Evolutionary conservation across 2,113 vertebrate genomes (phyloP), one percentile per base, ranked within the genome.

Genomic region (Bambusicola thoracicus): DNA sequence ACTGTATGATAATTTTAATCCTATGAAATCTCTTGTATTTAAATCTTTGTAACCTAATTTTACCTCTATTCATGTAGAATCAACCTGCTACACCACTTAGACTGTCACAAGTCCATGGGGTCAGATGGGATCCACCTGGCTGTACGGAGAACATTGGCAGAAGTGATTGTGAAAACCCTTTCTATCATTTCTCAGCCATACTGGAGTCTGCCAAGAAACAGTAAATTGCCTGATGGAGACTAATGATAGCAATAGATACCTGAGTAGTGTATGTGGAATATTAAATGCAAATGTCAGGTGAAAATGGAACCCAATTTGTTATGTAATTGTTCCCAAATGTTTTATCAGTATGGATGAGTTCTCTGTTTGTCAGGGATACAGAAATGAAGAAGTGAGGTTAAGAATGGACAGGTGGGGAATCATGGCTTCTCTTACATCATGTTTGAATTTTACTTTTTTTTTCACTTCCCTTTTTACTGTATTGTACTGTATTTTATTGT

Each of bases 321-420:
- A 14, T 34, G 5, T 21, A 80, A 43, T 30, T 80, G 4, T n/a
- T 90, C 30, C 48, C 68, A 77, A 65, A 76, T 29, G 67, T 40
- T 73, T 43, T 25, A 68, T 14, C 43, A 49, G 27, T 21, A 40
- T 48, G 34, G 27, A 48, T 76, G n/a, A 76, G 25, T 19, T 61
- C 18, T 48, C n/a, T 38, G 30, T 13, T 6, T 29, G 30, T 19
- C 13, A 13, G 25, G 2, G 6, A 59, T 6, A 11, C 19, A 85
- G 46, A 89, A 78, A 77, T 16, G 20, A 63, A 74, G n/a, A 70
- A 67, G 21, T 4, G 0, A 0, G 2, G 21, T 44, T 10, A 87
- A 61, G 41, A 78, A 75, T 10, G 3, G 32, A 59, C 6, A 65
- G 34, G 15, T 62, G 2, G 6, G 38, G 6, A 75, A 67, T 38